Conservation (phyloP, 2,888 invertebrate species). For the Tortricodes alternella region DNA sequence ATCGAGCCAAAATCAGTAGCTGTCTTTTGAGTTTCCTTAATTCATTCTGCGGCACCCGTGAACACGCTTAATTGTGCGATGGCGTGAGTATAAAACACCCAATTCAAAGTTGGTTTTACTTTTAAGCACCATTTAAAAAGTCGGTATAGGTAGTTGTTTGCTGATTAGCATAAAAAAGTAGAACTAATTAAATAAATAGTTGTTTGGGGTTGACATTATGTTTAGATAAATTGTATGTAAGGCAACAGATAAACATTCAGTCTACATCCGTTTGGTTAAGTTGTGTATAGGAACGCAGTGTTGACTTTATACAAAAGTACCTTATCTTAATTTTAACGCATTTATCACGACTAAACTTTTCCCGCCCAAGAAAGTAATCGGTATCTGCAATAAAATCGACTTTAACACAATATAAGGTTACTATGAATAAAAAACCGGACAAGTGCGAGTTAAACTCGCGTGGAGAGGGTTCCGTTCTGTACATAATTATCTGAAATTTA, state of each 20-base stretch:
- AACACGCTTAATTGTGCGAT: constrained; percentile 66
- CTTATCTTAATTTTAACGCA: too few species aligned
- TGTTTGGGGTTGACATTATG: constrained; percentile 8
- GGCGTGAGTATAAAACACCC: constrained; percentile 67
- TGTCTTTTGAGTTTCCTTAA: constrained; percentile 51
- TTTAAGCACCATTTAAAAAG: constrained; percentile 36
- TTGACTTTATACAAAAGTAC: too few species aligned
- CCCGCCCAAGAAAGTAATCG: too few species aligned
- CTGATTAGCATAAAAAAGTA: constrained; percentile 22
- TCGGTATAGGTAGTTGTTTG: constrained; percentile 13
- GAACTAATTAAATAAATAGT: constrained; percentile 8
- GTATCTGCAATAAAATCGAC: too few species aligned
- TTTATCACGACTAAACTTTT: too few species aligned
- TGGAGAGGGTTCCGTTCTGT: too few species aligned
- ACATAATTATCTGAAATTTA: too few species aligned
- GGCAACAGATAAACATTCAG: background rate
- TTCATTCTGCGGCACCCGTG: constrained; percentile 56
- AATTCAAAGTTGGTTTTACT: constrained; percentile 51
- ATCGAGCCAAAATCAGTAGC: constrained; percentile 24
- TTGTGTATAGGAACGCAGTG: too few species aligned
- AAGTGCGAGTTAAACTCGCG: too few species aligned
- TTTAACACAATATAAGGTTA: too few species aligned
- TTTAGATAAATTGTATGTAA: constrained; percentile 13
- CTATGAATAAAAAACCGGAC: too few species aligned
- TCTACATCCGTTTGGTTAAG: background rate